Percentiles rank a stretch among this genome's conserved stretches.
Conservation (phyloP, 1,140 invertebrate species). For the Diorhabda elongata region DNA sequence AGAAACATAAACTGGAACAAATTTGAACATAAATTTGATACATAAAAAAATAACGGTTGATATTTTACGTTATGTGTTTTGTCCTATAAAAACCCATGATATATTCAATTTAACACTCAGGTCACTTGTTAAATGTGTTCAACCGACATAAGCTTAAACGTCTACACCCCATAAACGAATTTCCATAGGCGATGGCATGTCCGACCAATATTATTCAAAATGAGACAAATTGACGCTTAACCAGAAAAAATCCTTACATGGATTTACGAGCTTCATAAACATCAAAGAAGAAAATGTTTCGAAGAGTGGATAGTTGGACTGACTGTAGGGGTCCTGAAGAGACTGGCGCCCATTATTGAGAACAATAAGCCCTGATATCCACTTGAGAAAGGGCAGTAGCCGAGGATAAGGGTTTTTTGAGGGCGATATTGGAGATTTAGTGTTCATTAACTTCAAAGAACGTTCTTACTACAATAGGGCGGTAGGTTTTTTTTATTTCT, state of each 20-base stretch:
- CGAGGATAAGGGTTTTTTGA: not conserved
- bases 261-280: not conserved
- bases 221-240: not conserved
- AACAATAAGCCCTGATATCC: not conserved
- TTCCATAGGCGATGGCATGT: not conserved
- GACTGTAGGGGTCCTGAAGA: not conserved
- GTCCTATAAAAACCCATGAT: no score
- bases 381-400: not conserved
- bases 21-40: no score
- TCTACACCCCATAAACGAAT: not conserved
- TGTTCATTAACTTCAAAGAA: no score
- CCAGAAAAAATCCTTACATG: not conserved
- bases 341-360: constrained; percentile 1
- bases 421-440: no score
- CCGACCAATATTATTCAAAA: not conserved
- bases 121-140: not conserved
- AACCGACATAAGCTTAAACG: not conserved
- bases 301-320: not conserved
- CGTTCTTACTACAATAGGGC: no score
- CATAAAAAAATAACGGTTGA: no score
- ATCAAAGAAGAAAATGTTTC: not conserved
- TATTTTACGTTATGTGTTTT: no score
- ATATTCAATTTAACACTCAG: not conserved
- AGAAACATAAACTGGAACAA: no score
- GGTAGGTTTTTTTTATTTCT: no score